Percentiles rank a stretch among this genome's conserved stretches.
phyloP scores from a whole-genome alignment of 1,140 invertebrate species.

The Diploscapter pachys region DNA sequence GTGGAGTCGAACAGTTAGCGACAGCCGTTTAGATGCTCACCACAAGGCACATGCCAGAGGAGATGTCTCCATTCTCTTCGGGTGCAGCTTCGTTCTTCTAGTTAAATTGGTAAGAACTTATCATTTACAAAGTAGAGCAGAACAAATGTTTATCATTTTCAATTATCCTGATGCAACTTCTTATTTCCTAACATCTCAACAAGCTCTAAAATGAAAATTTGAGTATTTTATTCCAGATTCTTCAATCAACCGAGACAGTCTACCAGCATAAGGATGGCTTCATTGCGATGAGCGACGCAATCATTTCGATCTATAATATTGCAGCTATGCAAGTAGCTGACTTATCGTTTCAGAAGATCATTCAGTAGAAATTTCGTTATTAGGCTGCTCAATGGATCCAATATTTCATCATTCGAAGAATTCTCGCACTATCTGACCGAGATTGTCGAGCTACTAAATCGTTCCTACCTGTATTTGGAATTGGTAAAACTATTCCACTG shows the following conservation, averaged over 20 bases:
- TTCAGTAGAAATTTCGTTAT: background rate
- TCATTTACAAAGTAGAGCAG: no score
- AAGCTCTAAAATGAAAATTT: background rate
- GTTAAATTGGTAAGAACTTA: slow-evolving; percentile 27
- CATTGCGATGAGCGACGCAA: slow-evolving; percentile 18
- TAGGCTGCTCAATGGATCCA: slow-evolving; percentile 55
- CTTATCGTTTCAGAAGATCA: no score
- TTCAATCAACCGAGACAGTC: slow-evolving; percentile 30
- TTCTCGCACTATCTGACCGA: slow-evolving; percentile 49
- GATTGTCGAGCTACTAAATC: slow-evolving; percentile 43
- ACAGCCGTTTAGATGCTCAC: slow-evolving; percentile 54
- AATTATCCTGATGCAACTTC: no score
- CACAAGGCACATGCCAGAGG: slow-evolving; percentile 58
- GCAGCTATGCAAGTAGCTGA: no score
- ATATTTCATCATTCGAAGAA: slow-evolving; percentile 49
- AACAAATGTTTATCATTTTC: no score
- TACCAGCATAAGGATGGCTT: slow-evolving; percentile 35
- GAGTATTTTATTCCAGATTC: slow-evolving; percentile 9
- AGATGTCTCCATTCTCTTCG: slow-evolving; percentile 54
- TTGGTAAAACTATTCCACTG: slow-evolving; percentile 19
- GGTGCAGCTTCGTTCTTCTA: slow-evolving; percentile 47
- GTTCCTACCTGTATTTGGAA: slow-evolving; percentile 46
- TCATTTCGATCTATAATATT: slow-evolving; percentile 10
- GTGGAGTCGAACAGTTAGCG: background rate
- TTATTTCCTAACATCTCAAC: no score